Evolutionary conservation across 2,888 invertebrate genomes (phyloP), one percentile per base, ranked within the genome.

Genomic region (Drosophila testacea): DNA sequence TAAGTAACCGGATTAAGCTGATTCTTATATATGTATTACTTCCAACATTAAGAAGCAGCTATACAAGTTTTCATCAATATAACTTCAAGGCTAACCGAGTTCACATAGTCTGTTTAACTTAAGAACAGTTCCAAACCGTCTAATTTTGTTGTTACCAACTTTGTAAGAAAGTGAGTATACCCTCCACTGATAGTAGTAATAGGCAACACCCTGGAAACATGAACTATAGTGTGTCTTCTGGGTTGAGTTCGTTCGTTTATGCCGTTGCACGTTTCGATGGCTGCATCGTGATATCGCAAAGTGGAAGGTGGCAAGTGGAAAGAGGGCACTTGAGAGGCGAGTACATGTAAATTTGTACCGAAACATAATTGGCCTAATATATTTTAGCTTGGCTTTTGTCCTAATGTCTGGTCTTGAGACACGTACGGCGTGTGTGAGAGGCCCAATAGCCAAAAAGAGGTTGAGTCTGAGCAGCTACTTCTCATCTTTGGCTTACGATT

Each of bases 341-440:
- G 68, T 70, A 64, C 66, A 80, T 89, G 89, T 88, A 82, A 71
- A 89, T 88, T 84, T 88, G 48, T 22, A 39, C 34, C 68, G 11
- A 59, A 88, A 80, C 83, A 89, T 89, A 85, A 85, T 89, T 85
- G 90, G 86, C 86, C 89, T 73, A 89, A 85, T 85, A 89, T 80
- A 76, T 78, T 80, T 83, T 56, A 72, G 82, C 71, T 70, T 71
- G 76, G 64, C 67, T 61, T 62, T 62, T 68, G 65, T 77, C 63
- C 60, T 59, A 71, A 67, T 59, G 83, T 69, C 62, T 69, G 73
- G 47, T 47, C 64, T 64, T 50, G 30, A 61, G 69, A 83, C 81
- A 83, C 81, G 79, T 71, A 66, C 82, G 47, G 28, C 38, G 70
- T 46, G 70, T 52, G 55, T 54, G 54, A 42, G 34, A 13, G 52